Percentiles rank a stretch among this genome's conserved stretches.
Evolutionary conservation across 2,797 vertebrate genomes (phyloP).

Genomic region (Poecilia picta): DNA sequence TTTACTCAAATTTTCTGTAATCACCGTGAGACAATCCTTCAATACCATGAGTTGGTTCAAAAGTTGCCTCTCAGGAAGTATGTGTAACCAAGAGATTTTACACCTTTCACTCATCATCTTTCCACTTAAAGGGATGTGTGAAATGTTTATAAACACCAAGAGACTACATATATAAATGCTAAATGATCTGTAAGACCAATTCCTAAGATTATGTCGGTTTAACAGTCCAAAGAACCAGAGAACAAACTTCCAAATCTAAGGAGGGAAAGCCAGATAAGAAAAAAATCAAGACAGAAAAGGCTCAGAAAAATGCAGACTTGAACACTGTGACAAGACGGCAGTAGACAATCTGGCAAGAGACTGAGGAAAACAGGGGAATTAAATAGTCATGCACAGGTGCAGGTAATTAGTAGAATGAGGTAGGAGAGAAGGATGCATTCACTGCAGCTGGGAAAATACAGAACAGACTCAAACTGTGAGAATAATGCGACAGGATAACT

Average conservation of each 20-base stretch:
- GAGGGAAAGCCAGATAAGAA: background rate
- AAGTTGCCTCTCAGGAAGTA: constrained; percentile 18
- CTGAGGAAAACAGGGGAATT: background rate
- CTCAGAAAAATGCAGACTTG: background rate
- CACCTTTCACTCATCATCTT: background rate
- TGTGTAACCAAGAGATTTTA: constrained; percentile 11
- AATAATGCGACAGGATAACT: background rate
- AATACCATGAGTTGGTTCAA: constrained; percentile 48
- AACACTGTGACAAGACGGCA: background rate
- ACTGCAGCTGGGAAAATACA: background rate
- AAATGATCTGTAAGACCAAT: background rate
- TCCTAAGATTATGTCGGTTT: background rate
- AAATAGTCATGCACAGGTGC: background rate
- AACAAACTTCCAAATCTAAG: background rate
- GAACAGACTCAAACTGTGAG: background rate
- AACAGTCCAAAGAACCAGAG: background rate
- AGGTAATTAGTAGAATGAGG: background rate
- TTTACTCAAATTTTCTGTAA: constrained; percentile 58
- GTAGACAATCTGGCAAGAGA: background rate
- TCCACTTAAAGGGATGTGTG: background rate
- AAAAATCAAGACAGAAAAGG: background rate
- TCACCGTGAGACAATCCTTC: constrained; percentile 60
- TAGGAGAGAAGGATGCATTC: background rate
- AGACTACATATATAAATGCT: background rate
- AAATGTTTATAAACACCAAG: background rate